phyloP scores from a whole-genome alignment of 2,797 vertebrate genomes.

The Phyllotis vaccarum region DNA sequence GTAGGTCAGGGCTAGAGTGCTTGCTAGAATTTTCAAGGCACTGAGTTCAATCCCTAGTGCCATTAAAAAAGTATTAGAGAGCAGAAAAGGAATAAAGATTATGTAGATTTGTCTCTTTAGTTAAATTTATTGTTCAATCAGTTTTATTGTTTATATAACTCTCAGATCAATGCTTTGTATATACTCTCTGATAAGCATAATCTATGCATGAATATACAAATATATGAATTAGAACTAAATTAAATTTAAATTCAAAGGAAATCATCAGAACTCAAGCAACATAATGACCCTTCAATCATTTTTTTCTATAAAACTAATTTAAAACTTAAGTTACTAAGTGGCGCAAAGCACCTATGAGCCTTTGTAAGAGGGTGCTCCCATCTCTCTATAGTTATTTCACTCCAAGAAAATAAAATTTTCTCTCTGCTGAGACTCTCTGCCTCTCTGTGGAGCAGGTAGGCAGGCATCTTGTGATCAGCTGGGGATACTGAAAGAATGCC shows the following conservation, averaged over 20 bases:
- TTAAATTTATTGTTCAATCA: constrained; percentile 50
- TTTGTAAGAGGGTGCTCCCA: not conserved
- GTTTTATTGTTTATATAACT: not conserved
- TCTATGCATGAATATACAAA: not conserved
- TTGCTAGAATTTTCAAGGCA: not conserved
- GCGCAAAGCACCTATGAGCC: not conserved
- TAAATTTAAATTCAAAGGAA: constrained; percentile 39
- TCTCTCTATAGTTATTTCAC: not conserved
- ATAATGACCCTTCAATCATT: not conserved
- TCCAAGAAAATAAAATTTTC: not conserved
- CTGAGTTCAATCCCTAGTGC: not conserved
- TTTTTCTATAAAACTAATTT: not conserved
- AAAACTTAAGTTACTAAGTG: constrained; percentile 1
- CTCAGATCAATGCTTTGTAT: not conserved
- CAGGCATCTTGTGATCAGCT: not conserved
- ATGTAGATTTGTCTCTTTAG: constrained; percentile 18
- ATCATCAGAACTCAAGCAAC: not conserved
- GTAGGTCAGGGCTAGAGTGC: not conserved
- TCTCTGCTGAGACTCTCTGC: not conserved
- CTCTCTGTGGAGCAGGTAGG: too few relatives aligned
- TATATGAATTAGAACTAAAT: not conserved
- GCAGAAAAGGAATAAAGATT: constrained; percentile 11
- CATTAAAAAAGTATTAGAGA: constrained; percentile 5
- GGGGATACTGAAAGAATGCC: not conserved
- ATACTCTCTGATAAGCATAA: not conserved